These are phyloP conservation scores for Orbicella faveolata DNA, from an alignment of 64 coral and sea anemone species.

Conservation along the genomic window DNA sequence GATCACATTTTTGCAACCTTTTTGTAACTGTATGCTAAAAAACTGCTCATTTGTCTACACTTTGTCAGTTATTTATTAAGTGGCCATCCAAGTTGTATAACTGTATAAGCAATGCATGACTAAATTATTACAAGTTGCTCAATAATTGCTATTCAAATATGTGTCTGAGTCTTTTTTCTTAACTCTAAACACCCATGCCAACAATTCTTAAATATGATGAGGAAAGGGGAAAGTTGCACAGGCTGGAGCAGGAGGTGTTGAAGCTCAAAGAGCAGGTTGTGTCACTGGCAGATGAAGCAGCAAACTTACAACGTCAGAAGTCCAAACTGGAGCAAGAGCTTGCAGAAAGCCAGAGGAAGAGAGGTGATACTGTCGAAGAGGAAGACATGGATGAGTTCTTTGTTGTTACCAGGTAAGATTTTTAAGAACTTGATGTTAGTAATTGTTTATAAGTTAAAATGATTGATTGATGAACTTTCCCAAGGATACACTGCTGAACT, in stretches of 20 bases:
- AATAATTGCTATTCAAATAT: not conserved
- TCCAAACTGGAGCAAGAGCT: constrained; percentile 56
- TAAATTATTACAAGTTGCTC: too few species aligned
- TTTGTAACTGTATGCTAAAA: too few species aligned
- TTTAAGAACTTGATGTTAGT: not conserved
- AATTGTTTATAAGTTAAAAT: not conserved
- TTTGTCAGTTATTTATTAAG: too few species aligned
- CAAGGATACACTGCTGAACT: too few species aligned
- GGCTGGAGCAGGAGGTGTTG: constrained; percentile 61
- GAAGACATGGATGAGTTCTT: constrained; percentile 83
- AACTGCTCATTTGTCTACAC: too few species aligned
- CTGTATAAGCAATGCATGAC: too few species aligned
- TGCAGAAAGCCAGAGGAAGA: constrained; percentile 52
- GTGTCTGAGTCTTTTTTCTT: constrained; percentile 31
- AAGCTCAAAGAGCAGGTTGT: constrained; percentile 84
- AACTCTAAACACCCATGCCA: constrained; percentile 77
- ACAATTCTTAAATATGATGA: constrained; percentile 81
- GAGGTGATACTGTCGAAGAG: constrained; percentile 52
- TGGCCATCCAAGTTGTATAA: too few species aligned
- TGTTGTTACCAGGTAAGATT: constrained; percentile 67
- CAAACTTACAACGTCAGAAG: constrained; percentile 69
- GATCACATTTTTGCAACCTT: too few species aligned
- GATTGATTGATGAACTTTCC: too few species aligned
- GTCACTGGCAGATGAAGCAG: constrained; percentile 65
- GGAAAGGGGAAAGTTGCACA: constrained; percentile 80